phyloP scores from a whole-genome alignment of 2,797 vertebrate species.

The Alca torda region DNA sequence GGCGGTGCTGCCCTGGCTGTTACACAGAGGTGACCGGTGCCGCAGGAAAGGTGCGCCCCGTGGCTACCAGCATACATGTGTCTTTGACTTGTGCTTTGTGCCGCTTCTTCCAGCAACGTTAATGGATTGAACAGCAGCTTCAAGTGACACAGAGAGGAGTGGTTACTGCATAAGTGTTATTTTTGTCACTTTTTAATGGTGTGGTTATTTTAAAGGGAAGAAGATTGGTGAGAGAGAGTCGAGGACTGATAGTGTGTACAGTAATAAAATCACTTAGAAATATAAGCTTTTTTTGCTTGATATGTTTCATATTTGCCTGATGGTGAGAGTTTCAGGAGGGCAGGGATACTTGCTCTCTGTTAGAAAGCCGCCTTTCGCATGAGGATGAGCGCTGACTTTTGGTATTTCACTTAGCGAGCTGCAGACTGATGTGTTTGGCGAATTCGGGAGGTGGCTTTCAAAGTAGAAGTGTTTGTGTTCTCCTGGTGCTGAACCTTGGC shows the following conservation, averaged over 20 bases:
- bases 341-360: not conserved
- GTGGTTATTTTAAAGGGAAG: not conserved
- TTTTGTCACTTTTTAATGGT: not conserved
- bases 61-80: not conserved
- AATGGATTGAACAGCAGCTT: not conserved
- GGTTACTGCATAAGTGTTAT: not conserved
- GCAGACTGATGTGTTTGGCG: not conserved
- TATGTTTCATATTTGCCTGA: not conserved
- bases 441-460: not conserved
- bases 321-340: not conserved
- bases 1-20: not conserved
- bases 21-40: not conserved
- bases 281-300: not conserved
- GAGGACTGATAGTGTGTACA: no score
- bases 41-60: not conserved
- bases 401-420: not conserved
- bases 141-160: not conserved
- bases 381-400: not conserved
- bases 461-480: not conserved
- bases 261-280: not conserved
- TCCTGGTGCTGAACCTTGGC: not conserved
- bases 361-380: not conserved
- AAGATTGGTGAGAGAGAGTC: not conserved
- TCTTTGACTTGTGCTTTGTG: not conserved
- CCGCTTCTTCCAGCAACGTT: not conserved